Base-by-base conservation (phyloP, 2,888 invertebrate species). In the Graphium colonna region DNA sequence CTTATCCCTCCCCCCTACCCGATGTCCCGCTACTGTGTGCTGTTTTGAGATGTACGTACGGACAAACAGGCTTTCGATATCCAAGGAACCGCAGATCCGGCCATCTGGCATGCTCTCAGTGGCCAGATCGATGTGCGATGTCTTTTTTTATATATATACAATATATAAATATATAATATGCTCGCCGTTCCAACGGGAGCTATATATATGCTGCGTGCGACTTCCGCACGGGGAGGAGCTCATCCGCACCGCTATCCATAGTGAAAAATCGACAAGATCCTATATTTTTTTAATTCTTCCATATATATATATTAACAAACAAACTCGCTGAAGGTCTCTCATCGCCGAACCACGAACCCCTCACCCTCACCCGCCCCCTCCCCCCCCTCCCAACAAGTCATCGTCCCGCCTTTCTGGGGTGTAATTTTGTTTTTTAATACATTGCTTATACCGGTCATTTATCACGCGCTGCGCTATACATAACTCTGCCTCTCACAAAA, bases 291-390 rank as follows among this genome's bases (percentile, higher is more conserved):
- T n/a, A n/a, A n/a, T n/a, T n/a, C n/a, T n/a, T 21, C 21, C 5
- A 21, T 21, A 21, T 21, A 21, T 21, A 21, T 21, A 21, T n/a
- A 68, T 77, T 72, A 71, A 71, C 68, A 75, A 69, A 63, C 71
- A 73, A 77, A 86, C 84, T 87, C 88, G 88, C 88, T 88, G 88
- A 88, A 87, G 82, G 86, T 88, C 87, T 83, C 87, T 88, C 88
- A 81, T 81, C 83, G 79, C 85, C 78, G 63, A 64, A 64, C 67
- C 62, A 56, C 55, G 4, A 9, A 9, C 3, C 58, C 63, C 61
- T 58, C 58, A 59, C 65, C 66, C 62, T 57, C 59, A 62, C 62
- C 58, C 62, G 46, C 59, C 59, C 66, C 59, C 63, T 63, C 61
- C 68, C 68, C 66, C 59, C 59, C 58, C 51, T 33, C 52, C 53